Percentiles rank a stretch among this genome's conserved stretches.
phyloP scores from a whole-genome alignment of 1,140 invertebrate species.

The Proctacanthus coquilletti region DNA sequence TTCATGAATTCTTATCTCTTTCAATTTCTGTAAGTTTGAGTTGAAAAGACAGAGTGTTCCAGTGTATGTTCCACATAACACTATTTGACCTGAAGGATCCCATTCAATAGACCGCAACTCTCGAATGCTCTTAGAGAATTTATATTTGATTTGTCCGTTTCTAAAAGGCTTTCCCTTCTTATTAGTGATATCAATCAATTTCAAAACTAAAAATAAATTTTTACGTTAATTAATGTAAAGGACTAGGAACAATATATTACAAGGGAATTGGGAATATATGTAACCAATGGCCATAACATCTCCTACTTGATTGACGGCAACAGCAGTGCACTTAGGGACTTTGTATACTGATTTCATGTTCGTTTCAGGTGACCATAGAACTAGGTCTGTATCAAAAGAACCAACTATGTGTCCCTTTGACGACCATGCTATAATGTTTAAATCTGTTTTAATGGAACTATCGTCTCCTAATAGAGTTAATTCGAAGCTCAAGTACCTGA shows the following conservation, averaged over 20 bases:
- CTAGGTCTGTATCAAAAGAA: conserved; percentile 17
- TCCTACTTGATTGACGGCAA: conserved; percentile 19
- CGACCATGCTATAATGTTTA: conserved; percentile 25
- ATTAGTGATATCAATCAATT: conserved; percentile 16
- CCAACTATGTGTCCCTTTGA: conserved; percentile 17
- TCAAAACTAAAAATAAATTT: conserved; percentile 13
- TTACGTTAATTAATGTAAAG: no score
- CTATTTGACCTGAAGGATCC: conserved; percentile 11
- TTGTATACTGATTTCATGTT: conserved; percentile 20
- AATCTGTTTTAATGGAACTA: conserved; percentile 10
- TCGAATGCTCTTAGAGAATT: conserved; percentile 10
- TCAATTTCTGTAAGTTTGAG: conserved; percentile 8
- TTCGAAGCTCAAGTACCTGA: conserved; percentile 3
- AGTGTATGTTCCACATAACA: conserved; percentile 16
- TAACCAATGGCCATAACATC: conserved; percentile 19
- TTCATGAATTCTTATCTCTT: conserved; percentile 9
- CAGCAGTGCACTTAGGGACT: conserved; percentile 13
- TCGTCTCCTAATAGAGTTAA: background rate
- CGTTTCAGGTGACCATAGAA: conserved; percentile 17
- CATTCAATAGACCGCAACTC: conserved; percentile 19
- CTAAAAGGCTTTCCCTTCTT: conserved; percentile 13
- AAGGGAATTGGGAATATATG: conserved; percentile 12
- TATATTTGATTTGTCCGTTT: conserved; percentile 13
- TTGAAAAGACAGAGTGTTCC: conserved; percentile 13
- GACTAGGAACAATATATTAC: background rate